Base-by-base conservation (phyloP, 1,140 invertebrate genomes). In the Ganaspis sp. region DNA sequence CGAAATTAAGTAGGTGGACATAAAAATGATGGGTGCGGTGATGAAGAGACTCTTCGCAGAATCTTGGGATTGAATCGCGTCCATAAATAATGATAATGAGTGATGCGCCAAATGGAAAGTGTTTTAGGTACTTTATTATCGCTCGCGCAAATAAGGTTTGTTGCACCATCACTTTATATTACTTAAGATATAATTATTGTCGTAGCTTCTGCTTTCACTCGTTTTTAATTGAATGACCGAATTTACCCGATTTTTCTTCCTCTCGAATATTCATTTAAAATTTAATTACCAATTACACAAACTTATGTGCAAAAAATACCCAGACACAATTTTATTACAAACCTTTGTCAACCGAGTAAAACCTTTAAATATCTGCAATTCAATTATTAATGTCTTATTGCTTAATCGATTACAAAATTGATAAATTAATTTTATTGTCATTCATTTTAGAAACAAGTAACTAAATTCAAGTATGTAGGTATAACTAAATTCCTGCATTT, bases 41-140 rank as follows among this genome's bases (percentile, higher is more conserved):
- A 64, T 64, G 54, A 64, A 64, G 54, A 26, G 54, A 11, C 53
- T 21, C 21, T 11, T 11, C 23, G 0, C 19, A 12, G 15, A 23
- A 11, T 26, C 1, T 26, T 26, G 1, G 2, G 11, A 9, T 9
- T 64, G 21, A 26, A 64, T 26, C 54, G 54, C 54, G 26, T 64
- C 21, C 54, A 64, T 64, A 64, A 64, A 64, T 64, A 64, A 64
- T 64, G 54, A 26, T 64, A 64, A 64, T 64, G 21, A 64, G 54
- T 23, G 26, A 64, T 64, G 54, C 54, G 54, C 26, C 21, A 64
- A 64, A 64, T 29, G 54, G 23, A 26, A 26, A 64, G 54, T 64
- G 54, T 64, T 64, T 64, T 64, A 64, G 54, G 54, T 64, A 64
- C 54, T 64, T 64, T 64, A 29, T 58, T 58, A 26, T 64, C 54